Evolutionary conservation across 1,140 invertebrate genomes (phyloP).

Genomic region (Pteromalus puparum): DNA sequence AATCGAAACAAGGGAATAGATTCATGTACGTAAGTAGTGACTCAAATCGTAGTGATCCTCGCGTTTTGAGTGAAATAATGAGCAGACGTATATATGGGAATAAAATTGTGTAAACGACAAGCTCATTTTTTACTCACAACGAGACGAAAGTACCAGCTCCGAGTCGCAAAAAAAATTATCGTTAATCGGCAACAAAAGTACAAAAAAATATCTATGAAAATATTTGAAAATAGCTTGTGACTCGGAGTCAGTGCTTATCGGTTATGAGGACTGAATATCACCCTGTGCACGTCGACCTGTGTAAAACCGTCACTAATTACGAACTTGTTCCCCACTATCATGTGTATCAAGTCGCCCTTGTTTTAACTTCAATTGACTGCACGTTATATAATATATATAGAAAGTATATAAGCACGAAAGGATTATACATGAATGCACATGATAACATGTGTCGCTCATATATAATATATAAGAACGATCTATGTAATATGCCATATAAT

Average conservation of each 20-base stretch:
- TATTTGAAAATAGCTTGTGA: not conserved
- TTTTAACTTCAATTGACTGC: slow-evolving; percentile 44
- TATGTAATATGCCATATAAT: slow-evolving; percentile 19
- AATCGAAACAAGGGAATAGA: slow-evolving; percentile 18
- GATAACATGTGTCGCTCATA: not conserved
- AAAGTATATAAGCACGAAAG: slow-evolving; percentile 21
- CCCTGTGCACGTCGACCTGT: slow-evolving; percentile 52
- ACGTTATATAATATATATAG: slow-evolving; percentile 57
- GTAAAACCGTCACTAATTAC: slow-evolving; percentile 61
- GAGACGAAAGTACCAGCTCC: slow-evolving; percentile 9
- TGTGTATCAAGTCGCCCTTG: slow-evolving; percentile 48
- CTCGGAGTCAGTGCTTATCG: slow-evolving; percentile 13
- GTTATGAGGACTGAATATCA: slow-evolving; percentile 20
- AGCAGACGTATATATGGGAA: not conserved
- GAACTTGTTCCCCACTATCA: slow-evolving; percentile 55
- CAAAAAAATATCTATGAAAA: not conserved
- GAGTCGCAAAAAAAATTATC: not conserved
- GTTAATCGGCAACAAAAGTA: not conserved
- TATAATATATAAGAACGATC: not conserved
- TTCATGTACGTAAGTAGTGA: slow-evolving; percentile 12
- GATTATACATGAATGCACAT: slow-evolving; percentile 21
- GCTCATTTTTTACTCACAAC: slow-evolving; percentile 16
- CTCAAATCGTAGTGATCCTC: not conserved
- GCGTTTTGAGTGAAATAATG: not conserved
- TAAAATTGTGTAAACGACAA: slow-evolving; percentile 2